Evolutionary conservation across 2,888 invertebrate genomes (phyloP), one percentile per base, ranked within the genome.

Genomic region (Tenodera sinensis): DNA sequence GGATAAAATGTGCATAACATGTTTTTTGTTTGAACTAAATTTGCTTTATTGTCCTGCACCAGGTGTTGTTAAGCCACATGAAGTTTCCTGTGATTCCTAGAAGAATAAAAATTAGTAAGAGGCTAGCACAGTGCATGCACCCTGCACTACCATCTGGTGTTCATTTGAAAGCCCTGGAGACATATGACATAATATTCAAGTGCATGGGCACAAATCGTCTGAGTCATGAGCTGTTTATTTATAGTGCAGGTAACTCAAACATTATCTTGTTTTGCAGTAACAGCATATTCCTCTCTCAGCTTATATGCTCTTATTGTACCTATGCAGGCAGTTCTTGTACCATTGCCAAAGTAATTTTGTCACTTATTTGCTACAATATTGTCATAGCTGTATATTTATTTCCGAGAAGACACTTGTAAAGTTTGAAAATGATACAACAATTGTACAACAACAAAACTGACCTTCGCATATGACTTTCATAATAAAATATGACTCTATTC

Each of bases 41-140:
- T 20, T 20, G 6, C 8, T 71, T 3, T 71, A 71, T 89, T 90
- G 90, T 92, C 90, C 90, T 91, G 89, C 93, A 93, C 34, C 92
- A 97, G 97, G 97, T 97, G 28, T 94, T 98, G 91, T 93, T 96
- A 91, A 96, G 95, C 92, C 96, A 98, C 93, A 95, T 96, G 92
- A 97, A 97, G 92, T 98, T 96, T 93, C 96, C 96, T 90, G 96
- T 97, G 42, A 97, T 98, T 92, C 98, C 98, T 12, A 95, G 97
- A 91, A 94, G 97, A 91, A 96, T 98, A 91, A 97, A 97, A 92
- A 97, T 98, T 91, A 97, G 97, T 87, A 98, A 98, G 94, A 95
- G 98, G 90, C 94, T 98, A 91, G 97, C 98, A 85, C 98, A 98
- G 95, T 98, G 98, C 93, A 97, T 98, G 95, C 98, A 98, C 94